These are phyloP conservation scores for zebrafish (Danio rerio) DNA, from an alignment of 2,113 vertebrate species.

Conservation along the genomic window GRCz12tu NC_133199.1:5248001-5248500, in stretches of 20 bases:
- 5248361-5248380: conserved; percentile 33
- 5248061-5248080: conserved; percentile 75
- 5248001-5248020: conserved; percentile 76
- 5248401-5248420: conserved; percentile 34
- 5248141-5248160: conserved; percentile 43
- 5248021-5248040: conserved; percentile 69
- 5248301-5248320: conserved; percentile 30
- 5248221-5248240: conserved; percentile 65
- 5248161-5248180: conserved; percentile 75
- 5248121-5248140: conserved; percentile 11
- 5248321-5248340: conserved; percentile 23
- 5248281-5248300: conserved; percentile 26
- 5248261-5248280: conserved; percentile 56
- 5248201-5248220: conserved; percentile 67
- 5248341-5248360: conserved; percentile 40
- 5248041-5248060: conserved; percentile 88
- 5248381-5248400: conserved; percentile 31
- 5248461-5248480: background rate
- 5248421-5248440: conserved; percentile 21
- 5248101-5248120: conserved; percentile 26
- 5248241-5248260: conserved; percentile 52
- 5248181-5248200: conserved; percentile 75
- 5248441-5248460: background rate
- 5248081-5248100: conserved; percentile 74
- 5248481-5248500: background rate